Conservation (phyloP, 2,888 invertebrate genomes). For the Xestia rhomboidea region DNA sequence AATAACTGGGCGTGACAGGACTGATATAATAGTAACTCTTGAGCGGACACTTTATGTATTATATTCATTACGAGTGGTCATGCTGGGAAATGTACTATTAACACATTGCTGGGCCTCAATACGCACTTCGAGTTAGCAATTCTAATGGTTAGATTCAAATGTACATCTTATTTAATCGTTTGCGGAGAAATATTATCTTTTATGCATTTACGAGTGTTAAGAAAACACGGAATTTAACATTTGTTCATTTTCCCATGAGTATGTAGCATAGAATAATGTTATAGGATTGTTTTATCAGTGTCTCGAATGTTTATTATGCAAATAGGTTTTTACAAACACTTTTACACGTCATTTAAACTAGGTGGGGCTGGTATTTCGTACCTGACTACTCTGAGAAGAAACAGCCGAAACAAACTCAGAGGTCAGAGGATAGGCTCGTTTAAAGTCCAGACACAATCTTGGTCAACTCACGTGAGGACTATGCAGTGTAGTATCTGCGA, state of each 20-base stretch:
- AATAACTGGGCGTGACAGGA: slow-evolving; percentile 70
- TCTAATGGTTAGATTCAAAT: slow-evolving; percentile 42
- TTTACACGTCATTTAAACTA: no score
- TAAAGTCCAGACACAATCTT: no score
- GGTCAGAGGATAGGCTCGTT: no score
- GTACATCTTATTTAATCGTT: slow-evolving; percentile 52
- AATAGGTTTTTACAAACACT: no score
- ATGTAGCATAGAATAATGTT: not conserved
- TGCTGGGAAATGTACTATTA: slow-evolving; percentile 64
- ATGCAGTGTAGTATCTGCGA: no score
- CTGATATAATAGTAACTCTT: slow-evolving; percentile 55
- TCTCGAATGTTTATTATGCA: not conserved
- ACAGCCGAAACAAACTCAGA: no score
- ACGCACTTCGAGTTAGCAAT: slow-evolving; percentile 41
- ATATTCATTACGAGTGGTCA: slow-evolving; percentile 62
- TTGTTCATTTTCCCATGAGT: slow-evolving; percentile 2
- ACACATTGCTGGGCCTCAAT: slow-evolving; percentile 55
- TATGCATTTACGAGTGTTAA: not conserved
- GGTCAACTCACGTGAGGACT: no score
- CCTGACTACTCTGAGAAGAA: no score
- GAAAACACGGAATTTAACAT: not conserved
- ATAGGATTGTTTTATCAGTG: not conserved
- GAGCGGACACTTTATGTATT: slow-evolving; percentile 55
- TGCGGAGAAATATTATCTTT: slow-evolving; percentile 34
- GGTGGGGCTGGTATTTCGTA: no score